Evolutionary conservation across 2,888 invertebrate species (phyloP), one percentile per base, ranked within the genome.

Genomic region (Rugalucina vietnamica): DNA sequence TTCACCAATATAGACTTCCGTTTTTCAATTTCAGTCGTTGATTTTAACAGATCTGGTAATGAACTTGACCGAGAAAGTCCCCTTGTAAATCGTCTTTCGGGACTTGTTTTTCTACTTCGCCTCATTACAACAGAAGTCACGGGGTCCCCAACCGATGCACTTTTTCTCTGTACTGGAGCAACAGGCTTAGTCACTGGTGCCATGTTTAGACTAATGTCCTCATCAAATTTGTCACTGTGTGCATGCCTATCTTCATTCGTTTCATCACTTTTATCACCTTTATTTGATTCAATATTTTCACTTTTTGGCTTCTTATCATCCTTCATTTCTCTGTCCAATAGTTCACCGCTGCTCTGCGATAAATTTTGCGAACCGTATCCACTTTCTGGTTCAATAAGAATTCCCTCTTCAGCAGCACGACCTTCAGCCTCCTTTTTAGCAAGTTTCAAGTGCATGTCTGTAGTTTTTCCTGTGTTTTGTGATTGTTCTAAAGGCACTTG

Each of bases 21-120:
- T 3, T 32, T 12, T 34, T 81, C 79, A 39, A 60, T 79, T 65
- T n/a, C 60, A 76, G 34, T 82, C 76, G 36, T 84, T 80, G 69
- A 27, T 29, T 87, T 85, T 0, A 87, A 73, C 39, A 87, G 85
- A 75, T 87, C 87, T 21, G 87, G 87, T 12, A 87, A 39, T 1
- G 87, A 87, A 54, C 85, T 79, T 1, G 87, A 87, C 18, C 83
- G 76, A 10, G 72, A 72, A 21, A 21, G 72, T 34, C 49, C 29
- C 21, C 29, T 27, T 43, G 39, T n/a, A 39, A 24, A 49, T 14
- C 50, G 14, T 43, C 72, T 72, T 12, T 37, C 29, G 3, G 65
- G 65, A 65, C 4, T 65, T 65, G n/a, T 21, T 54, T 18, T 54
- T 34, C 34, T 65, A 4, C 18, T 65, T 34, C 65, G 3, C 21